Base-by-base conservation (phyloP, 2,113 vertebrate species). In the Mus pahari region DNA sequence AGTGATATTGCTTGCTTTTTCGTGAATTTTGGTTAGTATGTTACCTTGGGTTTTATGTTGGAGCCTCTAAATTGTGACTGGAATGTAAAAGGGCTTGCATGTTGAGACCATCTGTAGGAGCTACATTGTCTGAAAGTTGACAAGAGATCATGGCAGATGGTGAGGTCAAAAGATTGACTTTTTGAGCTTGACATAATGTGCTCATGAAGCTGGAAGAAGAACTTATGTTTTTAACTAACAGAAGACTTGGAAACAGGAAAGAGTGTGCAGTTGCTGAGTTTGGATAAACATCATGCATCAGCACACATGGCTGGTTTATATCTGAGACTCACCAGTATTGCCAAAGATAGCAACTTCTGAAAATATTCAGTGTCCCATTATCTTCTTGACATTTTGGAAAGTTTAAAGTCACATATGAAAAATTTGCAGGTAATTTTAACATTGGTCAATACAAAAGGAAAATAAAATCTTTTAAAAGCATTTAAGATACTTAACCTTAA, bases 101-200 rank as follows among this genome's bases (percentile, higher is more conserved):
- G 98, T 97, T 96, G 96, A 97, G 98, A 95, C 98, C 98, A 98
- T 98, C 98, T 98, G 98, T 98, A 96, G 96, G 7, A n/a, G 70
- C 92, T 98, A 97, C 96, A 98, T 98, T 98, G 98, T 99, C 94
- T 98, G 96, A 96, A 98, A 96, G 94, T 68, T 97, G 97, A 98
- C 97, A 96, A 97, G 97, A 96, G 98, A 97, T 98, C 96, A 81
- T 97, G 98, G 98, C 98, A 98, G 98, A 99, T 98, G 98, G 98
- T 96, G 97, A 78, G 98, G 98, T 98, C 98, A 98, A 96, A 97
- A 98, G 97, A 98, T 95, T 98, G 97, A 94, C 97, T 98, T 98
- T 97, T 97, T 0, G 31, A 98, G 96, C 95, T 98, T 97, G 97
- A 97, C 97, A 98, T 98, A 98, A 98, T 98, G 98, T 98, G 98